Evolutionary conservation across 2,113 vertebrate species (phyloP), one percentile per base, ranked within the genome.

Genomic region (Boleophthalmus pectinirostris): DNA sequence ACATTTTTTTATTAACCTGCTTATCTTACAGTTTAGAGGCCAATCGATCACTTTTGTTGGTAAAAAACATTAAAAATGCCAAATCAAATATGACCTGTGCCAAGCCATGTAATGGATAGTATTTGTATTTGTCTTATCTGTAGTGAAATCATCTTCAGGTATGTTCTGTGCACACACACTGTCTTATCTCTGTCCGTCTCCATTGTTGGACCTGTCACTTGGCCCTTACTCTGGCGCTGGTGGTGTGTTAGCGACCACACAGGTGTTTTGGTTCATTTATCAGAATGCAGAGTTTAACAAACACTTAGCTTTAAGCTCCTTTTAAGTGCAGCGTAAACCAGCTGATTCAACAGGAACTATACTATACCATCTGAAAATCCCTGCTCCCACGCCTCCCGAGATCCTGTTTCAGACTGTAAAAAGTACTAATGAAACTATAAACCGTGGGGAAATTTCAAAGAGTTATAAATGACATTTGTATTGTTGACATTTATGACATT

Each of bases 171-270:
- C 21, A 21, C 80, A 82, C 79, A 87, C 77, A 45, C 54, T 1
- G 76, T 70, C 85, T 87, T 85, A 90, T 90, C 82, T 78, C 57
- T 83, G 82, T 84, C 79, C 76, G 75, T 77, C 66, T 80, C 79
- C 84, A 78, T 85, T 89, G 79, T 86, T 16, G 73, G 45, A 45
- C 68, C 76, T 82, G 83, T 84, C 84, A 80, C 76, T 65, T 66
- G 20, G 18, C 3, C 20, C 61, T 43, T 78, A 51, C 61, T 81
- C 63, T 63, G 67, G 43, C 29, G 29, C 2, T 66, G 70, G 35
- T 0, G 66, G 67, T 14, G 46, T 6, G 77, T 70, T 70, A 74
- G 72, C 58, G 85, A 81, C 86, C 85, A 87, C 86, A 87, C 87
- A 88, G 68, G 80, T 78, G 57, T 75, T 74, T 58, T 66, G 38